Evolutionary conservation across 1,140 invertebrate species (phyloP).

Genomic region (Melipona quadrifasciata): DNA sequence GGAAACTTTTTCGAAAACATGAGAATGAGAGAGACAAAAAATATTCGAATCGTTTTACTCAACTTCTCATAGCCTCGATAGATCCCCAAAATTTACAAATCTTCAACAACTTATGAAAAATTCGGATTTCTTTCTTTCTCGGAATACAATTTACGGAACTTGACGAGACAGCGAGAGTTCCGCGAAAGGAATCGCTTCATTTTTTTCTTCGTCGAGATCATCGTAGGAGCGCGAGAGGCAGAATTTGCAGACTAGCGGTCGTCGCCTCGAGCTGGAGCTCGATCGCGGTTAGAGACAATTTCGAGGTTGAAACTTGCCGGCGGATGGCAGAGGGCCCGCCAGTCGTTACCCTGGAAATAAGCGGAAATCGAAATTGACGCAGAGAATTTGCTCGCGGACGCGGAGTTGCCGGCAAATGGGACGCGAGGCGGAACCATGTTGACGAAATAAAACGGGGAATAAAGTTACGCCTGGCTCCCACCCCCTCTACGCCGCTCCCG

Average conservation of each 20-base stretch:
- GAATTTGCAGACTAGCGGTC: not conserved
- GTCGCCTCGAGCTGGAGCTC: constrained; percentile 12
- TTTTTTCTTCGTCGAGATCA: too few relatives aligned
- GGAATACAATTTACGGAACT: too few relatives aligned
- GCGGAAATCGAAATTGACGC: constrained; percentile 53
- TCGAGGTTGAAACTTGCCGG: constrained; percentile 27
- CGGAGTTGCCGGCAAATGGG: constrained; percentile 38
- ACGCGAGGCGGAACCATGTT: constrained; percentile 45
- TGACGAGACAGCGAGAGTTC: not conserved
- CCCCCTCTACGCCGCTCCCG: not conserved
- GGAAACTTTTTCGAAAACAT: not conserved
- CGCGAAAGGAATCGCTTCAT: not conserved
- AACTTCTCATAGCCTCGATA: too few relatives aligned
- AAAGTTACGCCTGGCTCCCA: constrained; percentile 27
- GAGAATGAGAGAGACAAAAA: too few relatives aligned
- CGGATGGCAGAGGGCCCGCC: constrained; percentile 6
- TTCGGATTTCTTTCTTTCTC: too few relatives aligned
- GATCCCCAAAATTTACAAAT: too few relatives aligned
- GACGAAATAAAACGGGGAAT: constrained; percentile 49
- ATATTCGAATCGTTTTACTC: too few relatives aligned
- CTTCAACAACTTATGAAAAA: too few relatives aligned
- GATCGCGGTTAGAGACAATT: constrained; percentile 50
- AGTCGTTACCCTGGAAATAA: constrained; percentile 48
- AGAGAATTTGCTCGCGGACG: constrained; percentile 42
- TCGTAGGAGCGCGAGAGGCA: not conserved